Evolutionary conservation across 2,113 vertebrate species (phyloP), one percentile per base, ranked within the genome.

Genomic region (Myanophis thanlyinensis): DNA sequence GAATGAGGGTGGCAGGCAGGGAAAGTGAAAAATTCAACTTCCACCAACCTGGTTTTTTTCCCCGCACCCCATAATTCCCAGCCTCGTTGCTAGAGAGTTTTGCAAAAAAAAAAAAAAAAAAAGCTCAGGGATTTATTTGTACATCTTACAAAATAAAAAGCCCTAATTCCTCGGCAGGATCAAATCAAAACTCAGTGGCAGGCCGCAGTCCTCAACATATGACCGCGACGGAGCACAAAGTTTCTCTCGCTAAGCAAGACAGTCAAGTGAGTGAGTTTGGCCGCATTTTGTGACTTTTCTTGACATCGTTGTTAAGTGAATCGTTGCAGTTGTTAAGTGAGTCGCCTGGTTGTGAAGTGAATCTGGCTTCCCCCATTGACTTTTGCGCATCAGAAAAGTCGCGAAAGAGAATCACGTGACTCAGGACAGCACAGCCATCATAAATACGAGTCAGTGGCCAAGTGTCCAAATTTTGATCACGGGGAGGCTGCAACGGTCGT

Each of bases 141-240:
- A 35, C 0, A 6, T 18, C 2, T 73, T 35, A 6, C 5, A 15
- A 67, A 13, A n/a, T 12, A 4, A 2, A 67, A 30, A 15, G 62
- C 23, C 12, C 4, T n/a, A 30, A n/a, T n/a, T n/a, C 30, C 27
- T 67, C 5, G 30, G 62, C 10, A 0, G 12, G 62, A 67, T 18
- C 25, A 12, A 62, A 30, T 62, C 25, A 62, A 62, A 30, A 62
- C n/a, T 30, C 56, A 12, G 56, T 27, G 4, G 4, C 27, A 62
- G 56, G 56, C 8, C n/a, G n/a, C n/a, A 12, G 8, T 30, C 25
- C 56, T 11, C 25, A 3, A 27, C 9, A 10, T 27, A 62, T 0
- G 3, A 30, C 1, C 53, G 22, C 3, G 0, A 4, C 11, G 1
- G 3, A 59, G 56, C 25, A 25, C 56, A 3, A 11, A 3, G 0